These are phyloP conservation scores for Coronaproctus castanopsis DNA, from an alignment of 2,888 invertebrate genomes.

Conservation along the genomic window DNA sequence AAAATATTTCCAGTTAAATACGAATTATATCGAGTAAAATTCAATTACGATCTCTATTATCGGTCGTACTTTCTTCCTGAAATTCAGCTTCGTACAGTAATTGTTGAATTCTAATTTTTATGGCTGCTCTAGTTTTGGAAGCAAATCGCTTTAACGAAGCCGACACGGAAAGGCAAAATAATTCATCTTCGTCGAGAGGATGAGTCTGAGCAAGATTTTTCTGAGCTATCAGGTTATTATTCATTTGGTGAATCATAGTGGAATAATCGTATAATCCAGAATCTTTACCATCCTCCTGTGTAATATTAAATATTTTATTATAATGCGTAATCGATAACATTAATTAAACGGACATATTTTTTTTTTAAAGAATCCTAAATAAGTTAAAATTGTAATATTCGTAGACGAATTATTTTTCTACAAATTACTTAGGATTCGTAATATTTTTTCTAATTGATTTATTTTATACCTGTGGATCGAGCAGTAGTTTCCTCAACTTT, in stretches of 20 bases:
- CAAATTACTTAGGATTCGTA: too few relatives aligned
- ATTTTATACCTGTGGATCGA: conserved; percentile 12
- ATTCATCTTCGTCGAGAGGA: conserved; percentile 11
- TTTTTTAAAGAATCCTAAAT: too few relatives aligned
- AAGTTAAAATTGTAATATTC: too few relatives aligned
- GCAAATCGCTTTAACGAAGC: conserved; percentile 13
- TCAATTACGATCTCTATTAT: neutral
- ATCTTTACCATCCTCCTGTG: too few relatives aligned
- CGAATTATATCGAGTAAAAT: too few relatives aligned
- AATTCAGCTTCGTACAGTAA: conserved; percentile 13
- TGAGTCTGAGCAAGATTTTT: neutral
- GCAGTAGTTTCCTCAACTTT: conserved; percentile 10
- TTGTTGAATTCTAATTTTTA: conserved; percentile 15
- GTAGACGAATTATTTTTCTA: too few relatives aligned
- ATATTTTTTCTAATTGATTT: too few relatives aligned
- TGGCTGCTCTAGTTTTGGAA: conserved; percentile 11
- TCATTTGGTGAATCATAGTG: conserved; percentile 1
- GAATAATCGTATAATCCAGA: too few relatives aligned
- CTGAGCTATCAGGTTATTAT: neutral
- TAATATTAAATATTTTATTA: too few relatives aligned
- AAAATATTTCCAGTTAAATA: too few relatives aligned
- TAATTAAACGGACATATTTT: too few relatives aligned
- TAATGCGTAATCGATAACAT: too few relatives aligned
- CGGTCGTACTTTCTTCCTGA: conserved; percentile 2
- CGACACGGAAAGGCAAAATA: conserved; percentile 10